Evolutionary conservation across 2,113 vertebrate genomes (phyloP).

Genomic region (Mormyrus lacerda): DNA sequence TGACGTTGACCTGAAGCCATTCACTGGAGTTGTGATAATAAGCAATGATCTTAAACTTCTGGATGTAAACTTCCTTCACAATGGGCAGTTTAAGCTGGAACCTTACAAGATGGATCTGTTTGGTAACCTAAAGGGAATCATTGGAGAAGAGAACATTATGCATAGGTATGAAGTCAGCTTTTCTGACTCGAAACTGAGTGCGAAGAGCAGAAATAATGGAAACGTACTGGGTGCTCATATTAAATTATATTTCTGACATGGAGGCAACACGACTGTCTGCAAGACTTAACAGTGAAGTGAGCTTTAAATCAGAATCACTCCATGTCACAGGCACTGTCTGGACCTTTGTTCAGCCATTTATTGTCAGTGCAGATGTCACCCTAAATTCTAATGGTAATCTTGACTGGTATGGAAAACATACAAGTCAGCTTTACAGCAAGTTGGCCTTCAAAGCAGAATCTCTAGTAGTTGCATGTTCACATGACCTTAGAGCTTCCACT

Average conservation of each 20-base stretch:
- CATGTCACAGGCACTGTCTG: constrained; percentile 65
- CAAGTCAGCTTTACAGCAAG: constrained; percentile 76
- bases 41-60: constrained; percentile 69
- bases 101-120: constrained; percentile 65
- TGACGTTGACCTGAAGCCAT: constrained; percentile 63
- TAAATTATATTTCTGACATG: constrained; percentile 66
- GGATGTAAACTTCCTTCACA: constrained; percentile 61
- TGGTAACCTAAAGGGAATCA: constrained; percentile 66
- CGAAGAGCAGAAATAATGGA: constrained; percentile 70
- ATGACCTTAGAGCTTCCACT: constrained; percentile 75
- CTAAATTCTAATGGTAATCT: constrained; percentile 69
- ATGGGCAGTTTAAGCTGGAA: constrained; percentile 62
- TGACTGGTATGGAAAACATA: constrained; percentile 65
- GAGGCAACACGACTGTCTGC: constrained; percentile 67
- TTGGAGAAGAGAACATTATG: constrained; percentile 64
- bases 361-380: constrained; percentile 60
- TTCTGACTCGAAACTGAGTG: constrained; percentile 57
- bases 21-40: constrained; percentile 53
- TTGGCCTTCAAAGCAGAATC: constrained; percentile 77
- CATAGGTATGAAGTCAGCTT: constrained; percentile 71
- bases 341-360: constrained; percentile 63
- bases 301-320: constrained; percentile 65
- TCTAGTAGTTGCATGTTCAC: constrained; percentile 65
- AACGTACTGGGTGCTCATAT: constrained; percentile 63
- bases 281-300: constrained; percentile 60